Conservation (phyloP, 2,113 vertebrate species). For the Gymnocephalus cernua region DNA sequence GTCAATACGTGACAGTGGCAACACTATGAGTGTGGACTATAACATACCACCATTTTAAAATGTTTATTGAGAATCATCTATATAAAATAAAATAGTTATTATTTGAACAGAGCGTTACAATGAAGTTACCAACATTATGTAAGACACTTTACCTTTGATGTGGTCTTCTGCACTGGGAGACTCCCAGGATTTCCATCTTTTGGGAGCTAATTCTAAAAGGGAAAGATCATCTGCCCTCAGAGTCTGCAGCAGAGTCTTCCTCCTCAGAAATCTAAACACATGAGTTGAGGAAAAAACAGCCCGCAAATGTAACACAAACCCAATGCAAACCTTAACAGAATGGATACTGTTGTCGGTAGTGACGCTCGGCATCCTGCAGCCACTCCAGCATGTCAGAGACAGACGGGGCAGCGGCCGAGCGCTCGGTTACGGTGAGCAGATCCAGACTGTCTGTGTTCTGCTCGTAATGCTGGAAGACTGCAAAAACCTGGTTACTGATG, state of each 20-base stretch:
- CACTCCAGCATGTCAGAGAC: constrained; percentile 91
- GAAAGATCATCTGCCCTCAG: constrained; percentile 79
- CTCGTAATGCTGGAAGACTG: constrained; percentile 83
- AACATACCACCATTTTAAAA: neutral
- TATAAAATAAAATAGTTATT: neutral
- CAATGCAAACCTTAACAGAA: neutral
- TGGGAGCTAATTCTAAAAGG: constrained; percentile 81
- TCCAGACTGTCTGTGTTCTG: constrained; percentile 72
- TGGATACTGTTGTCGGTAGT: constrained; percentile 91
- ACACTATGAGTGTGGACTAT: neutral
- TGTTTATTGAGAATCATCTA: neutral
- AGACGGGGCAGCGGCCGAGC: constrained; percentile 84
- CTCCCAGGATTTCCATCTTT: constrained; percentile 85
- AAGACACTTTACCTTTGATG: constrained; percentile 83
- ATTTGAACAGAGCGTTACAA: neutral
- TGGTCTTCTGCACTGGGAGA: constrained; percentile 69
- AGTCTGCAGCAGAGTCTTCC: constrained; percentile 82
- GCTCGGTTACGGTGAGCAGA: constrained; percentile 69
- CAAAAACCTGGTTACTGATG: constrained; percentile 78
- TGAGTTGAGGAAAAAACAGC: constrained; percentile 57
- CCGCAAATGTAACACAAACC: rapidly evolving
- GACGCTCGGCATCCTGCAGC: constrained; percentile 89
- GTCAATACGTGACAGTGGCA: neutral
- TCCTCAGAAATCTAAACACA: constrained; percentile 85
- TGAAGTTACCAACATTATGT: neutral